Base-by-base conservation (phyloP, 2,113 vertebrate genomes). In the Chamaea fasciata region DNA sequence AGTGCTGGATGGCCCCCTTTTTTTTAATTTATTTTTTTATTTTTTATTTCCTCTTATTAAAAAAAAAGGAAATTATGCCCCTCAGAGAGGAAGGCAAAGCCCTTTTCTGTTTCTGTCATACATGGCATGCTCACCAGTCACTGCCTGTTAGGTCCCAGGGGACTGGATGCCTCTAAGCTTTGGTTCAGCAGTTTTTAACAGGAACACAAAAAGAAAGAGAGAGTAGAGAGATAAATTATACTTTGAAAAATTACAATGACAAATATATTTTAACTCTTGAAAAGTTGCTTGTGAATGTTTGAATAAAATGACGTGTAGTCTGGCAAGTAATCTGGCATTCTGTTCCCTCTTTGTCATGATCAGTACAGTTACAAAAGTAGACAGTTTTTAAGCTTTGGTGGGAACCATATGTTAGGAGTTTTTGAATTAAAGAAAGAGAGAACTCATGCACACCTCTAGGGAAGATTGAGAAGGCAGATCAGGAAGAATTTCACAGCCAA, bases 401-500 rank as follows among this genome's bases (percentile, higher is more conserved):
- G 64, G 77, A 91, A 53, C 60, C 69, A 56, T 92, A 83, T 80
- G 56, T 81, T 78, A 56, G 52, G 41, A 92, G 7, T 17, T 94
- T 84, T 87, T 89, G 65, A 92, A 62, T 82, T 89, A 79, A 80
- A 82, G 75, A 75, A 78, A 85, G 42, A 83, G 73, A 89, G 53
- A n/a, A 89, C 31, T 80, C 46, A 55, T 83, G 76, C 47, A 63
- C 71, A 91, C 82, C 88, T 91, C 87, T 76, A 80, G 83, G 83
- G 87, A 92, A 84, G 87, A 89, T 94, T 0, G 0, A 95, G 82
- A 91, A 92, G 44, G 70, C 67, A 90, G 63, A 81, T 95, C 60
- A 87, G 83, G 73, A 85, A 85, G 87, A 91, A 89, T 94, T 93
- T 94, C 63, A 39, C 71, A 77, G 68, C 50, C 76, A 95, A 83